Conservation (phyloP, 2,797 vertebrate genomes). For the Phataginus tetradactyla region DNA sequence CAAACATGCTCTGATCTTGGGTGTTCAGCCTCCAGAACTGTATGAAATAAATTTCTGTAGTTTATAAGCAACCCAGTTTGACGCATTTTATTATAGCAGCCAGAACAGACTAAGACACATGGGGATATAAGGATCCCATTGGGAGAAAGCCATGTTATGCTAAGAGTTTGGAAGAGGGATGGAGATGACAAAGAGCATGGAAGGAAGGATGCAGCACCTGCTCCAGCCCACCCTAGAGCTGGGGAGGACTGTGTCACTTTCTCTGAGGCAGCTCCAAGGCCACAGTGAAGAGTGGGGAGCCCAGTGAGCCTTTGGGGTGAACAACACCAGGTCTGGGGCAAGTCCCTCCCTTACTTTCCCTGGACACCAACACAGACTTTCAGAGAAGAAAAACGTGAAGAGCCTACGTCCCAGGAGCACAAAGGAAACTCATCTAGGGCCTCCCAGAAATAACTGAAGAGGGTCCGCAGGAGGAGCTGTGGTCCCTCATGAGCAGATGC, state of each 20-base stretch:
- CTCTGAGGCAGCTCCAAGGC: background rate
- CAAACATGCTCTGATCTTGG: background rate
- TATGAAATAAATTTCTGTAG: background rate
- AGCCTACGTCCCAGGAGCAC: background rate
- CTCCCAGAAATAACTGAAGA: background rate
- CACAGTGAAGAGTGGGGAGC: background rate
- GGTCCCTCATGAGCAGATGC: background rate
- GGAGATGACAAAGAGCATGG: background rate
- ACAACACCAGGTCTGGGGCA: background rate
- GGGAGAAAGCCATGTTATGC: background rate
- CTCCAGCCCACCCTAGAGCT: background rate
- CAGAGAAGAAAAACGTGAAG: background rate
- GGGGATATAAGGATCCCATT: background rate
- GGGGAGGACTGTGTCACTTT: background rate
- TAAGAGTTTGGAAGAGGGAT: background rate
- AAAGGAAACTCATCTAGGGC: background rate
- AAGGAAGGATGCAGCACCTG: background rate
- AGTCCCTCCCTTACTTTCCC: background rate
- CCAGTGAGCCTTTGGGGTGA: background rate
- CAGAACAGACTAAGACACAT: background rate
- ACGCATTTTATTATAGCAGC: background rate
- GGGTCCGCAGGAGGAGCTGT: background rate
- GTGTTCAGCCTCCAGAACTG: background rate
- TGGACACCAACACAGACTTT: background rate
- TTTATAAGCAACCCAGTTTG: background rate